phyloP scores from a whole-genome alignment of 2,797 vertebrate genomes.

The Poecilia picta region DNA sequence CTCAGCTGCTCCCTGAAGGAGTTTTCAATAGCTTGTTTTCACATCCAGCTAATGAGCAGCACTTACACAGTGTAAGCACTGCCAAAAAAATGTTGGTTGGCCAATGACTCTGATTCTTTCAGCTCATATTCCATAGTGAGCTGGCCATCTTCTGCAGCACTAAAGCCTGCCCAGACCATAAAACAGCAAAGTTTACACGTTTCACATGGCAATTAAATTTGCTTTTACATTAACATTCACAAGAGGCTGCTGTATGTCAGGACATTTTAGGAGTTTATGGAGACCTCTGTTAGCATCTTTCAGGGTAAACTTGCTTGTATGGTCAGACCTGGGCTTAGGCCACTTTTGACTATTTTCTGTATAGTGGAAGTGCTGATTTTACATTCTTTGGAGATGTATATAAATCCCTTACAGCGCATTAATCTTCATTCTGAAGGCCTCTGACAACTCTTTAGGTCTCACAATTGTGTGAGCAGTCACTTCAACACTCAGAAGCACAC shows the following conservation, averaged over 20 bases:
- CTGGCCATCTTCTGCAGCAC: not conserved
- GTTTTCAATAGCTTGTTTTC: not conserved
- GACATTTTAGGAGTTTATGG: not conserved
- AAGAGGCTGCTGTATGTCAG: not conserved
- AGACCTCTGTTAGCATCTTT: not conserved
- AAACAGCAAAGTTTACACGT: too few species aligned
- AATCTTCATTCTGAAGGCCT: not conserved
- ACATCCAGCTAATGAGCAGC: not conserved
- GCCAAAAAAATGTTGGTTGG: not conserved
- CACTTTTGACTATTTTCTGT: not conserved
- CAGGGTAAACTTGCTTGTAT: not conserved
- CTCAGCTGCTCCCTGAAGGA: not conserved
- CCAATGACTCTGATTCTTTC: not conserved
- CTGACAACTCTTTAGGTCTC: not conserved
- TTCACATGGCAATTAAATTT: not conserved
- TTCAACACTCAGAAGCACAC: not conserved
- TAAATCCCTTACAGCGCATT: not conserved
- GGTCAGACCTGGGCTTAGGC: not conserved
- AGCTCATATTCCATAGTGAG: not conserved
- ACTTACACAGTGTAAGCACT: not conserved
- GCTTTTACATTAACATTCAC: not conserved
- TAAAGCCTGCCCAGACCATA: too few species aligned
- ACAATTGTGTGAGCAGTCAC: not conserved
- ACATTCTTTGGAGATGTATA: not conserved
- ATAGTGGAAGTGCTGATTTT: not conserved